Percentiles rank a stretch among this genome's conserved stretches.
phyloP scores from a whole-genome alignment of 2,113 vertebrate species.

The Pampusana beccarii region DNA sequence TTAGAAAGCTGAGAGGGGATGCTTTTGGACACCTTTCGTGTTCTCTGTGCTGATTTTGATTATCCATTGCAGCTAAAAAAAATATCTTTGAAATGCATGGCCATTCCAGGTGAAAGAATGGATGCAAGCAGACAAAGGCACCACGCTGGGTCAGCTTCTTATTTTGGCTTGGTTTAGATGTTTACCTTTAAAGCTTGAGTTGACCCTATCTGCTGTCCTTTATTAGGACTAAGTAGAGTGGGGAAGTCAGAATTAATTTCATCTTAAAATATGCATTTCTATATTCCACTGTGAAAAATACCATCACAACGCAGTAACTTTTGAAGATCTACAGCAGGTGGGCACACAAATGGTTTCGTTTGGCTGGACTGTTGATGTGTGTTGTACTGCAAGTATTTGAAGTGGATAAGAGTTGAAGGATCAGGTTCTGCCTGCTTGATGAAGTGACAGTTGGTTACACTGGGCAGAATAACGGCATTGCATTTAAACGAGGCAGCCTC shows the following conservation, averaged over 20 bases:
- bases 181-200: neutral
- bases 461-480: neutral
- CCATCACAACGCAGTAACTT: neutral
- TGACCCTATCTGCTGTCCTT: neutral
- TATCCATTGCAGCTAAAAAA: neutral
- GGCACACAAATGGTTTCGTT: neutral
- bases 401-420: neutral
- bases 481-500: slow-evolving; percentile 41
- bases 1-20: neutral
- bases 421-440: neutral
- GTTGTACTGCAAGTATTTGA: neutral
- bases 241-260: neutral
- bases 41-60: neutral
- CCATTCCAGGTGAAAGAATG: neutral
- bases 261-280: neutral
- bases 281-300: neutral
- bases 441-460: slow-evolving; percentile 43
- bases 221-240: neutral
- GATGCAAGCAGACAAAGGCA: neutral
- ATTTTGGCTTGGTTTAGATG: neutral
- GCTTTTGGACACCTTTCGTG: neutral
- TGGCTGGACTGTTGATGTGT: neutral
- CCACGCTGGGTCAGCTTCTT: neutral
- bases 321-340: neutral
- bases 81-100: neutral